Evolutionary conservation across 2,113 vertebrate species (phyloP), one percentile per base, ranked within the genome.

Genomic region (Panthera leo): DNA sequence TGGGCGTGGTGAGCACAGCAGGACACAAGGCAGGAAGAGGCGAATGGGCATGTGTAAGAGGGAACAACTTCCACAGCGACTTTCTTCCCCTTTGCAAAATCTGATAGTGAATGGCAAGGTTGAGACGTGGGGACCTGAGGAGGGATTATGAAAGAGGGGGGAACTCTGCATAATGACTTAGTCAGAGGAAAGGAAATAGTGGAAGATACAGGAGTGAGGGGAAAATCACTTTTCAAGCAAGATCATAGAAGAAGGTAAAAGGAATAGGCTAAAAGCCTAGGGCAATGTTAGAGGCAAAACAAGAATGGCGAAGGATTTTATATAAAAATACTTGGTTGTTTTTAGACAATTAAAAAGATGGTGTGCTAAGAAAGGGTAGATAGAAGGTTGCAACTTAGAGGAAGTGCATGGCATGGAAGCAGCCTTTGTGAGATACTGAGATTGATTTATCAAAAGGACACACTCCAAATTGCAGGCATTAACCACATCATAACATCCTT

Each of bases 21-120:
- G 45, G 31, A 36, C 27, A 70, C 48, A 45, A 1, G 16, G 36
- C 16, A 45, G 0, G 29, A 70, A 39, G 18, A 16, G 3, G 48
- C 3, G 29, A 53, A 29, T 0, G 29, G 53, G 5, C 3, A 0
- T 34, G 34, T 23, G 4, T 14, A 42, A n/a, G n/a, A 53, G n/a
- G 36, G 3, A 78, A 39, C 53, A 92, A 39, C 42, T 42, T 36
- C 75, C 34, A 23, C 21, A 36, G 19, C 2, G 31, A 16, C 39
- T 21, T 67, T 9, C 45, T 42, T 67, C 63, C 29, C 51, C 82
- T 51, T 36, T 27, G 36, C 70, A 42, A 67, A 21, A 45, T 48
- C 63, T 29, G 31, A 80, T 8, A 29, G 11, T 11, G 11, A 53
- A 45, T 7, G 14, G 39, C 25, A 71, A 68, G 29, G 48, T 18